Conservation (phyloP, 2,797 vertebrate genomes). For the Pseudochirops corinnae region DNA sequence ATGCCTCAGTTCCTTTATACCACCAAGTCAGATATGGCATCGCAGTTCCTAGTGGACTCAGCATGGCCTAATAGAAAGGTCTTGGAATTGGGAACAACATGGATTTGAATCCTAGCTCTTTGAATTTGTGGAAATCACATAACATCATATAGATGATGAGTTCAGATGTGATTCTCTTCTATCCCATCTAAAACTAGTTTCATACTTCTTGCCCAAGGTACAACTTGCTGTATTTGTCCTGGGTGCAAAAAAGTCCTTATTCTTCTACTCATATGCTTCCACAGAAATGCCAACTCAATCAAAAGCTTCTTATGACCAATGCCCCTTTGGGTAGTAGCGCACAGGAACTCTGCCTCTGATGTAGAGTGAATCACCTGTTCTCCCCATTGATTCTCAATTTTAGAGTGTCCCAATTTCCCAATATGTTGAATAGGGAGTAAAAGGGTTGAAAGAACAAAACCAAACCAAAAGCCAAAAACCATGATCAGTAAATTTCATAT, state of each 20-base stretch:
- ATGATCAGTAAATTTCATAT: not conserved
- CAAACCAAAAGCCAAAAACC: not conserved
- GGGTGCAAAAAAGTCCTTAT: not conserved
- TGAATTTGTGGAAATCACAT: constrained; percentile 21
- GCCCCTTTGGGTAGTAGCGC: not conserved
- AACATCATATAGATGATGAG: not conserved
- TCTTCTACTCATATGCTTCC: not conserved
- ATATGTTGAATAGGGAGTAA: not conserved
- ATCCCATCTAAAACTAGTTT: not conserved
- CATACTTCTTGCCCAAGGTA: not conserved
- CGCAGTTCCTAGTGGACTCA: not conserved
- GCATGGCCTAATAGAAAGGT: not conserved
- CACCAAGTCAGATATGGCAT: not conserved
- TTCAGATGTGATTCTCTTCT: not conserved
- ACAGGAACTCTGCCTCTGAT: not conserved
- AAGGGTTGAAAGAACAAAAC: not conserved
- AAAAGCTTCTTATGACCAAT: not conserved
- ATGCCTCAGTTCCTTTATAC: not conserved
- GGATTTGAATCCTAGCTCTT: constrained; percentile 14
- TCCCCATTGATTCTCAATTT: not conserved
- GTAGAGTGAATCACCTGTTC: not conserved
- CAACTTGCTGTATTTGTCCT: not conserved
- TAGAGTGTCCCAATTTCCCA: not conserved
- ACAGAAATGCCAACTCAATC: not conserved
- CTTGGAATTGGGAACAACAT: not conserved